Evolutionary conservation across 2,113 vertebrate species (phyloP).

Genomic region (Todiramphus saurophagus): DNA sequence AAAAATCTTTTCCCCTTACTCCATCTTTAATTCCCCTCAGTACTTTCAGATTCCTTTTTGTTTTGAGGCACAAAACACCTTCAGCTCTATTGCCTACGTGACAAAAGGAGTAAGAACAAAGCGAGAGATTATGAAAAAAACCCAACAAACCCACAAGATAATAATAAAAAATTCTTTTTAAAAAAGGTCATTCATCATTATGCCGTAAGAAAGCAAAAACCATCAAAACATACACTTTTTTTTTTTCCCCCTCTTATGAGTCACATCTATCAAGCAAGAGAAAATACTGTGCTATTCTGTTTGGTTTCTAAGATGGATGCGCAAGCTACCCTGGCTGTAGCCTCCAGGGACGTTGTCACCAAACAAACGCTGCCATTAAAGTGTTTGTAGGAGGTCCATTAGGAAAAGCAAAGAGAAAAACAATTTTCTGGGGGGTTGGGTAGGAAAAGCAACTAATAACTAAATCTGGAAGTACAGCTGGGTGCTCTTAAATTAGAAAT

Average conservation of each 20-base stretch:
- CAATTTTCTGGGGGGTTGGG: background rate
- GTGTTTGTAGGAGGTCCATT: constrained; percentile 6
- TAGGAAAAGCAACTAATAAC: constrained; percentile 25
- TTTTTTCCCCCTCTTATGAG: background rate
- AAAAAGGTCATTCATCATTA: background rate
- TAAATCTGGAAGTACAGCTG: constrained; percentile 39
- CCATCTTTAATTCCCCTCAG: background rate
- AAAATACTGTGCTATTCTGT: background rate
- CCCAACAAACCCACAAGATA: background rate
- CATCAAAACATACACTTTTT: background rate
- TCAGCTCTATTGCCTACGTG: background rate
- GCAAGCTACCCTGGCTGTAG: background rate
- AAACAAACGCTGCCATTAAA: constrained; percentile 33
- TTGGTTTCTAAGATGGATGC: background rate
- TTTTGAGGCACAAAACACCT: constrained; percentile 21
- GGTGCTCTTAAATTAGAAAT: constrained; percentile 34
- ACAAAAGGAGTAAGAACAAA: constrained; percentile 34
- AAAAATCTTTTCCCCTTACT: background rate
- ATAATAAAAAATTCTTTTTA: background rate
- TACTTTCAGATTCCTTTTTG: constrained; percentile 15
- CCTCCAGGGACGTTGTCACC: constrained; percentile 28
- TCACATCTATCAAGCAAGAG: background rate
- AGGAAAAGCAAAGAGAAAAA: constrained; percentile 31
- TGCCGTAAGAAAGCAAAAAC: background rate
- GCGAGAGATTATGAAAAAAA: background rate